Evolutionary conservation across 2,888 invertebrate genomes (phyloP), one percentile per base, ranked within the genome.

Genomic region (Amphipoea lucens): DNA sequence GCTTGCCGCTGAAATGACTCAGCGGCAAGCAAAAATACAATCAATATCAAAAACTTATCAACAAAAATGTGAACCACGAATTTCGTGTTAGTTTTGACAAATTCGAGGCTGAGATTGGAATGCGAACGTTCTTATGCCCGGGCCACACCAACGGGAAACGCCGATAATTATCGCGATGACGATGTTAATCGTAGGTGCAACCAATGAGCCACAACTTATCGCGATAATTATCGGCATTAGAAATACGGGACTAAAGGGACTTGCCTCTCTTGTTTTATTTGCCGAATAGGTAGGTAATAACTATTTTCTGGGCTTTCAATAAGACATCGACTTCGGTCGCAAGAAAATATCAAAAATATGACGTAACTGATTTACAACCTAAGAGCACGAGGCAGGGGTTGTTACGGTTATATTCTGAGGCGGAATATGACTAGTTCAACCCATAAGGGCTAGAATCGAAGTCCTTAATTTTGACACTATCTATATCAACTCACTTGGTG

Each of bases 401-500:
- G 23, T 23, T 65, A 23, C 40, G 23, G 40, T 2, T 5, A 40
- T 65, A 40, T 65, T 11, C 23, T 11, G 40, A 65, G 40, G 9
- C 9, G 17, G 1, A 20, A 20, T 11, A 40, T 11, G 65, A 23
- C 12, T 40, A 11, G 11, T 40, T 40, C 20, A 40, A 3, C 6
- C 20, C 45, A 11, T 48, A 29, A 9, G 68, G n/a, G 29, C 20
- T 20, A 40, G 12, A 40, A 62, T n/a, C 23, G 1, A 17, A n/a
- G 60, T 36, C 2, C n/a, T 3, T 66, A 12, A 66, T 40, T 23
- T 40, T n/a, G 23, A 11, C 40, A 14, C 2, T 51, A 9, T 17
- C 42, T 54, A 17, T 14, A 29, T 4, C 9, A n/a, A 88, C 90
- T 90, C 29, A 92, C 93, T 89, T 93, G 75, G 85, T 90, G n/a